Conservation (phyloP, 1,140 invertebrate genomes). For the Caerostris extrusa region DNA sequence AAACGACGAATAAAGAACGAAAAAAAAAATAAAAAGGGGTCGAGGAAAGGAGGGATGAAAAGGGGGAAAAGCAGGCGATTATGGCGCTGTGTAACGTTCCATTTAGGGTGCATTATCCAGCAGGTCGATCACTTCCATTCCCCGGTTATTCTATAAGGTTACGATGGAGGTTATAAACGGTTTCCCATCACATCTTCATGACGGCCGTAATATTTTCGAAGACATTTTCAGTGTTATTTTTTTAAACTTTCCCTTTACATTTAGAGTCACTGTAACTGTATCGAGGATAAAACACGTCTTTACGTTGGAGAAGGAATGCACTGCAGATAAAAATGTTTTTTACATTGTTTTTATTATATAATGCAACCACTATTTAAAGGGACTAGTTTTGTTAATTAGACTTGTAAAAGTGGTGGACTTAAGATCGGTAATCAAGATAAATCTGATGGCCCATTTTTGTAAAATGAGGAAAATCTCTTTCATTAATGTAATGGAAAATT, state of each 20-base stretch:
- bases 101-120: constrained; percentile 70
- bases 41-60: neutral
- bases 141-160: constrained; percentile 14
- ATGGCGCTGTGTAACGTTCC: constrained; percentile 66
- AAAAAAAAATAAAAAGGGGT: constrained; percentile 19
- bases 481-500: constrained; percentile 27
- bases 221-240: constrained; percentile 38
- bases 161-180: constrained; percentile 60
- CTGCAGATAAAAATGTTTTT: neutral
- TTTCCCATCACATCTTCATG: constrained; percentile 64
- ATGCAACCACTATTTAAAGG: neutral
- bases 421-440: neutral
- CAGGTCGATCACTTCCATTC: constrained; percentile 70
- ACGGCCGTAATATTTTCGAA: constrained; percentile 56
- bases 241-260: too few relatives aligned
- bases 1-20: too few relatives aligned
- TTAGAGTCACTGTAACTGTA: neutral
- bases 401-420: neutral
- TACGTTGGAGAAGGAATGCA: neutral
- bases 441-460: neutral
- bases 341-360: neutral
- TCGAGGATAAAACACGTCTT: neutral
- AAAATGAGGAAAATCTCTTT: neutral
- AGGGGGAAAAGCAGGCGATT: constrained; percentile 59
- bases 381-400: constrained; percentile 14